Percentiles rank a stretch among this genome's conserved stretches.
phyloP scores from a whole-genome alignment of 2,113 vertebrate genomes.

The Etheostoma spectabile region DNA sequence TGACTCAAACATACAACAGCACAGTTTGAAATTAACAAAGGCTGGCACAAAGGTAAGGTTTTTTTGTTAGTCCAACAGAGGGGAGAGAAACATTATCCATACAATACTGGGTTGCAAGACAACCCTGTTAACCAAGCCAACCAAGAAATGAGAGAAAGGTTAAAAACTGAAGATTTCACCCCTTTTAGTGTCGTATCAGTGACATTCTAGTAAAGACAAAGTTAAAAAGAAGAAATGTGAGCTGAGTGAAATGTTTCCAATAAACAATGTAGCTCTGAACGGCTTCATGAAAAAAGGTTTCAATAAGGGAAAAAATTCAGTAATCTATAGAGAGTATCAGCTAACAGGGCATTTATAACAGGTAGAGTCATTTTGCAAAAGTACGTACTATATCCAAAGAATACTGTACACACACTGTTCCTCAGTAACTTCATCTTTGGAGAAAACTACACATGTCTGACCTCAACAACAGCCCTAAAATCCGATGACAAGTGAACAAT shows the following conservation, averaged over 20 bases:
- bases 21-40: slow-evolving; percentile 30
- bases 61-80: slow-evolving; percentile 44
- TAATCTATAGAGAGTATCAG: slow-evolving; percentile 42
- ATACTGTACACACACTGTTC: slow-evolving; percentile 8
- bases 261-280: slow-evolving; percentile 15
- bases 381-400: slow-evolving; percentile 1
- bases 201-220: slow-evolving; percentile 16
- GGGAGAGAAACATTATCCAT: slow-evolving; percentile 66
- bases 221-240: slow-evolving; percentile 19
- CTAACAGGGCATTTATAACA: slow-evolving; percentile 8
- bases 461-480: not conserved
- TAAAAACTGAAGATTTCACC: slow-evolving; percentile 36
- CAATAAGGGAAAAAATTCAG: slow-evolving; percentile 49
- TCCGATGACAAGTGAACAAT: not conserved
- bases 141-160: slow-evolving; percentile 62
- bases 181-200: slow-evolving; percentile 23
- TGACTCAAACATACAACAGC: slow-evolving; percentile 26
- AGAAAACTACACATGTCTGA: not conserved
- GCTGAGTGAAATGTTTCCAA: slow-evolving; percentile 26
- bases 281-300: slow-evolving; percentile 26
- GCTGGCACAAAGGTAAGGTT: slow-evolving; percentile 47
- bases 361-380: not conserved
- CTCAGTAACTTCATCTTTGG: slow-evolving; percentile 2
- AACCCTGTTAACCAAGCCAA: slow-evolving; percentile 65
- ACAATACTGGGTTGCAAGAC: slow-evolving; percentile 68